Evolutionary conservation across 1,140 invertebrate genomes (phyloP).

Genomic region (Cotesia vestalis): DNA sequence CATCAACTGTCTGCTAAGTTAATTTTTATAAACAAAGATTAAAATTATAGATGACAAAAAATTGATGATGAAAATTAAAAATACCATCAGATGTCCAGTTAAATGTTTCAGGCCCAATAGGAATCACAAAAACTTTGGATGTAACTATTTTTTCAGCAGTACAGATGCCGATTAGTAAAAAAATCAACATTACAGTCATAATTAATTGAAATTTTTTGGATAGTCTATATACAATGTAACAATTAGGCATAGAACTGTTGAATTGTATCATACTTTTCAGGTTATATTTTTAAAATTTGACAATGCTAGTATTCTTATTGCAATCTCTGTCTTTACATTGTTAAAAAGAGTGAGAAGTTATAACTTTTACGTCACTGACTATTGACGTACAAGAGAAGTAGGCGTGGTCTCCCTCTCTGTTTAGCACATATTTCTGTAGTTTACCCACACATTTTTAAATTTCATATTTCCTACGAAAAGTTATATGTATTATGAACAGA

Average conservation of each 20-base stretch:
- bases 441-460: not conserved
- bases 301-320: not conserved
- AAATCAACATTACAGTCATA: constrained; percentile 34
- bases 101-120: constrained; percentile 64
- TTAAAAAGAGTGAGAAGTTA: not conserved
- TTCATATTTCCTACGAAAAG: not conserved
- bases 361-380: constrained; percentile 43
- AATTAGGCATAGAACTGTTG: not conserved
- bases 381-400: constrained; percentile 46
- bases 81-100: constrained; percentile 64
- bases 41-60: too few species aligned
- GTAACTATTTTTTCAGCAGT: constrained; percentile 59
- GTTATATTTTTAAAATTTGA: not conserved
- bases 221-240: not conserved
- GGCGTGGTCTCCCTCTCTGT: constrained; percentile 42
- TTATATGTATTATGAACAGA: not conserved
- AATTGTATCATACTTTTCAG: too few species aligned
- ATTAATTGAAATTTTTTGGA: constrained; percentile 33
- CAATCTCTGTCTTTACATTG: not conserved
- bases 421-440: not conserved
- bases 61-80: not conserved
- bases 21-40: too few species aligned
- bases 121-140: constrained; percentile 65
- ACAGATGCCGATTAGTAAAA: constrained; percentile 37
- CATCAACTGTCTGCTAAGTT: too few species aligned